Base-by-base conservation (phyloP, 2,888 invertebrate genomes). In the Mimumesa dahlbomi region DNA sequence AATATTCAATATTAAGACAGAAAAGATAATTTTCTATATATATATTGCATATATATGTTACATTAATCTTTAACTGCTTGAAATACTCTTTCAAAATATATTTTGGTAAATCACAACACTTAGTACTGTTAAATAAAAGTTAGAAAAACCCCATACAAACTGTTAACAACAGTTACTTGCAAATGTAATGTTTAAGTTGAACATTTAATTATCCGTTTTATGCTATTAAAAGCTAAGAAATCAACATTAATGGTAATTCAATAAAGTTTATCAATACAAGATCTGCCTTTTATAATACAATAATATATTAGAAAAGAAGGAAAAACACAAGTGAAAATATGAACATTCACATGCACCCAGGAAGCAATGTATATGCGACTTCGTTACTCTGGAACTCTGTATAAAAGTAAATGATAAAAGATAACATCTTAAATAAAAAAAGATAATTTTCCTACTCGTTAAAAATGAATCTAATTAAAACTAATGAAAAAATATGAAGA, bases 361-460 rank as follows among this genome's bases (percentile, higher is more conserved):
- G 45, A 78, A 75, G 68, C 73, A 67, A 46, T 70, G 19, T 67
- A 43, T 52, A 57, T 34, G 48, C 50, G 49, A 67, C 49, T 62
- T 79, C 75, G 42, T 82, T 82, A 82, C 83, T 82, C 65, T 81
- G 80, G 83, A 85, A 83, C 81, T 80, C 74, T 66, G 43, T 40
- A 25, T 29, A 58, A 58, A 68, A 67, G 54, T n/a, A 63, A 62
- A 46, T 42, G 9, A 34, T 18, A 56, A 57, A 42, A 36, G n/a
- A 68, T 13, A 43, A 68, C 54, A 13, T 21, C 21, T 45, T 11
- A 48, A 52, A 43, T n/a, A 9, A 56, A 13, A 50, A 48, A 48
- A 29, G 14, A 59, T 34, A 38, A 2, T 38, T 5, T 14, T 61
- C 6, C 49, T 6, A 9, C 34, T 25, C 36, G 31, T 52, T 19